phyloP scores from a whole-genome alignment of 2,113 vertebrate species.

The Ancistrus triradiatus region DNA sequence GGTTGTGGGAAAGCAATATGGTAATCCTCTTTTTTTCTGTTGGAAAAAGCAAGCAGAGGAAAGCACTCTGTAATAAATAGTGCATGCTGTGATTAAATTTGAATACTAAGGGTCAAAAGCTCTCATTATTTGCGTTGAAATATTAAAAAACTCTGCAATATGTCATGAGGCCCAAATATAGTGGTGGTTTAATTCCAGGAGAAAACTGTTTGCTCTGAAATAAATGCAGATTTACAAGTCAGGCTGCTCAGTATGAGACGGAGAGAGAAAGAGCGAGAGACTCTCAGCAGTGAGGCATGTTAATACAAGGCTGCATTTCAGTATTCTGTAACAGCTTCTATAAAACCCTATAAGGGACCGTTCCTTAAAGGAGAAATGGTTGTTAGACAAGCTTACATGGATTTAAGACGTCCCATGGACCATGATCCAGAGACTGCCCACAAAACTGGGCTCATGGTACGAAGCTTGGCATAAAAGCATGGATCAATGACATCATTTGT shows the following conservation, averaged over 20 bases:
- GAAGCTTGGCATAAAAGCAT: no score
- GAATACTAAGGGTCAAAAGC: slow-evolving; percentile 32
- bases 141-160: slow-evolving; percentile 67
- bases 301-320: no score
- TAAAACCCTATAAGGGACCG: no score
- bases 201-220: slow-evolving; percentile 9
- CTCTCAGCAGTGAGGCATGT: neutral
- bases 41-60: neutral
- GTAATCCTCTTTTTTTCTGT: no score
- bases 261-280: neutral
- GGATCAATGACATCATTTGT: no score
- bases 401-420: no score
- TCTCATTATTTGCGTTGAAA: slow-evolving; percentile 53
- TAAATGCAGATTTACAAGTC: slow-evolving; percentile 53
- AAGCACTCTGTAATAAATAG: slow-evolving; percentile 1
- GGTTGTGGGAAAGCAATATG: slow-evolving; percentile 2
- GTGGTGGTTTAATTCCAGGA: neutral
- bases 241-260: neutral
- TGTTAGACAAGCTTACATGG: no score
- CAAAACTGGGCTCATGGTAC: no score
- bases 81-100: slow-evolving; percentile 26
- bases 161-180: slow-evolving; percentile 44
- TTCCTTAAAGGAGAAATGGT: no score
- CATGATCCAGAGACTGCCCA: no score
- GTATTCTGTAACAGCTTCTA: no score